Percentiles rank a stretch among this genome's conserved stretches.
Conservation (phyloP, 2,797 vertebrate genomes). For the Octomys mimax region DNA sequence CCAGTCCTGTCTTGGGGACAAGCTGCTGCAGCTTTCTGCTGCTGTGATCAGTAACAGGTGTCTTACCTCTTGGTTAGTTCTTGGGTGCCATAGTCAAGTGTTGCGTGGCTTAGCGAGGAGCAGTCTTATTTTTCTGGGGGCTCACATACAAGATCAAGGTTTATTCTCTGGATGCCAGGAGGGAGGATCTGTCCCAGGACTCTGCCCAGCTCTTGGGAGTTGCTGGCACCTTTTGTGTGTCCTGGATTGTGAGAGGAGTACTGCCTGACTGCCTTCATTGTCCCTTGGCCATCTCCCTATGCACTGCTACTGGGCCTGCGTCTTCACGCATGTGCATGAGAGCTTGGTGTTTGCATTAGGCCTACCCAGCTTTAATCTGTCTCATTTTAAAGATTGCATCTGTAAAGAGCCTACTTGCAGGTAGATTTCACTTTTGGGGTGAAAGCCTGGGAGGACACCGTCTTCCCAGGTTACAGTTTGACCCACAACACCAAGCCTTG, state of each 20-base stretch:
- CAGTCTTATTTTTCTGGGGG: background rate
- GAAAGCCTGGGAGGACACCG: fast-evolving
- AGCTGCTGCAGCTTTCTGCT: background rate
- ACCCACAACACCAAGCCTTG: background rate
- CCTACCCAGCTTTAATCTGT: background rate
- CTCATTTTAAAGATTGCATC: background rate
- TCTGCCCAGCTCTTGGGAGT: fast-evolving
- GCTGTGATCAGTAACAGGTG: background rate
- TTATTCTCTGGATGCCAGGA: background rate
- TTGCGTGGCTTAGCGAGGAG: background rate
- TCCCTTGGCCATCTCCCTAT: background rate
- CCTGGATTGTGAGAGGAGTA: background rate
- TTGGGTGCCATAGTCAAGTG: background rate
- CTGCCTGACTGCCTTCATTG: fast-evolving
- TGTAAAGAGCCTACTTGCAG: background rate
- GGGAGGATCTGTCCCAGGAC: background rate
- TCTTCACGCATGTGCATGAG: background rate
- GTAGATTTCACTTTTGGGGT: fast-evolving
- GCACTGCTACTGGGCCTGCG: fast-evolving
- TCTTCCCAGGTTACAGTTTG: background rate
- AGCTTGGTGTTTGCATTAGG: fast-evolving
- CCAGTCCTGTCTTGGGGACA: background rate
- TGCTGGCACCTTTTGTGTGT: background rate
- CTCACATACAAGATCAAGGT: background rate
- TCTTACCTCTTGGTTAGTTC: no score